These are phyloP conservation scores for Lutraria rhynchaena DNA, from an alignment of 1,140 invertebrate genomes.

Conservation along the genomic window DNA sequence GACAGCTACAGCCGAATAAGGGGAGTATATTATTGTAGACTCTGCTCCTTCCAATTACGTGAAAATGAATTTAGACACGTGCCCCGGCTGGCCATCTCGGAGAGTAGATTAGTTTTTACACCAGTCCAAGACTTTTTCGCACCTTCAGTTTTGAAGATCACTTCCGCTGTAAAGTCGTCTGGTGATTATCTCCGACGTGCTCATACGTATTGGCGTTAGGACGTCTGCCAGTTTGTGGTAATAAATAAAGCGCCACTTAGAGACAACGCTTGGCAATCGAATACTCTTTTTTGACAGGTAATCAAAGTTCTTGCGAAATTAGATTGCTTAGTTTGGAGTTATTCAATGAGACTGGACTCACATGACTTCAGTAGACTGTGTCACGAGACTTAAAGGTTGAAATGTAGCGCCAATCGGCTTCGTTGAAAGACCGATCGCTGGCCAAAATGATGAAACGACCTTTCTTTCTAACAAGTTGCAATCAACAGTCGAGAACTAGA, in stretches of 20 bases:
- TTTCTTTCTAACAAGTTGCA: too few species aligned
- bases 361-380: too few species aligned
- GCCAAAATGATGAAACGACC: too few species aligned
- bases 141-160: constrained; percentile 54
- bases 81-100: constrained; percentile 52
- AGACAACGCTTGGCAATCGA: constrained; percentile 3
- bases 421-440: too few species aligned
- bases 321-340: constrained; percentile 15
- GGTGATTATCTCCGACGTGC: constrained; percentile 55
- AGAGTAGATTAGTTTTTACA: constrained; percentile 62
- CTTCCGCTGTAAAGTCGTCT: constrained; percentile 59
- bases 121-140: constrained; percentile 58
- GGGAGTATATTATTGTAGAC: constrained; percentile 46
- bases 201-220: constrained; percentile 56
- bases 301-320: constrained; percentile 45
- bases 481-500: too few species aligned
- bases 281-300: constrained; percentile 26
- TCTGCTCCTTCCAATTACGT: constrained; percentile 58
- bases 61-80: constrained; percentile 58
- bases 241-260: constrained; percentile 59
- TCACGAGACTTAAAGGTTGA: too few species aligned
- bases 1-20: constrained; percentile 48
- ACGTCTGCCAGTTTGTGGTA: constrained; percentile 42
- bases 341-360: not conserved
- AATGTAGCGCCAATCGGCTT: too few species aligned